Evolutionary conservation across 2,797 vertebrate species (phyloP).

Genomic region (Gephyroberyx darwinii): DNA sequence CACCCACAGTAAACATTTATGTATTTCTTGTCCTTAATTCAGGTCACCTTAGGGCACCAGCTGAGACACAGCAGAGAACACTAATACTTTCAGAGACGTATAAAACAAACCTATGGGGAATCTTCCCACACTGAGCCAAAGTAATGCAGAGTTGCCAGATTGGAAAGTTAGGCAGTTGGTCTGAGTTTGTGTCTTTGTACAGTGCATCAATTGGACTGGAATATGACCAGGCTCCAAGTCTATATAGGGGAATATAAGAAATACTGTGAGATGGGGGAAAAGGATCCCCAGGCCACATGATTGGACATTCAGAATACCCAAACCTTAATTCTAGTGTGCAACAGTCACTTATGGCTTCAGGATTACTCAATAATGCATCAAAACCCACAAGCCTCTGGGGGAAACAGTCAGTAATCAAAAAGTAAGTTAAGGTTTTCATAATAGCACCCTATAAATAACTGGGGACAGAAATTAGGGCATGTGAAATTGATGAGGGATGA

Average conservation of each 20-base stretch:
- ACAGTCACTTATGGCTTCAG: slow-evolving; percentile 73
- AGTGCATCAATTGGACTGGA: slow-evolving; percentile 35
- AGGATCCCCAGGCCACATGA: slow-evolving; percentile 36
- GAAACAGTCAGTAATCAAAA: slow-evolving; percentile 79
- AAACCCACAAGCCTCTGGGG: slow-evolving; percentile 70
- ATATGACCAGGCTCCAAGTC: slow-evolving; percentile 32
- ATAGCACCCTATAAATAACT: slow-evolving; percentile 82
- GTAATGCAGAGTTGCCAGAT: slow-evolving; percentile 6
- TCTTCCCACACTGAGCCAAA: slow-evolving; percentile 8
- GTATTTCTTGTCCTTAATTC: slow-evolving; percentile 46
- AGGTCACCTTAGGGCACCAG: slow-evolving; percentile 30
- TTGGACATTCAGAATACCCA: slow-evolving; percentile 56
- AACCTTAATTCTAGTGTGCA: slow-evolving; percentile 61
- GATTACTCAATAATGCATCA: slow-evolving; percentile 81
- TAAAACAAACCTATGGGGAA: slow-evolving; percentile 35
- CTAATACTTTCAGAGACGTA: slow-evolving; percentile 40
- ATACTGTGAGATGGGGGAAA: slow-evolving; percentile 9
- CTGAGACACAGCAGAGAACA: slow-evolving; percentile 25
- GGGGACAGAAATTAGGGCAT: slow-evolving; percentile 79
- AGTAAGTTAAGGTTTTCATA: slow-evolving; percentile 82
- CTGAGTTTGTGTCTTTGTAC: slow-evolving; percentile 20
- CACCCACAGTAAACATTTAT: slow-evolving; percentile 43
- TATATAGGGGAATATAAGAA: slow-evolving; percentile 38
- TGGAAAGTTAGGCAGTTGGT: slow-evolving; percentile 13
- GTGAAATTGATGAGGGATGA: slow-evolving; percentile 81